Evolutionary conservation across 2,113 vertebrate genomes (phyloP).

Genomic region (Choloepus hoffmanni): DNA sequence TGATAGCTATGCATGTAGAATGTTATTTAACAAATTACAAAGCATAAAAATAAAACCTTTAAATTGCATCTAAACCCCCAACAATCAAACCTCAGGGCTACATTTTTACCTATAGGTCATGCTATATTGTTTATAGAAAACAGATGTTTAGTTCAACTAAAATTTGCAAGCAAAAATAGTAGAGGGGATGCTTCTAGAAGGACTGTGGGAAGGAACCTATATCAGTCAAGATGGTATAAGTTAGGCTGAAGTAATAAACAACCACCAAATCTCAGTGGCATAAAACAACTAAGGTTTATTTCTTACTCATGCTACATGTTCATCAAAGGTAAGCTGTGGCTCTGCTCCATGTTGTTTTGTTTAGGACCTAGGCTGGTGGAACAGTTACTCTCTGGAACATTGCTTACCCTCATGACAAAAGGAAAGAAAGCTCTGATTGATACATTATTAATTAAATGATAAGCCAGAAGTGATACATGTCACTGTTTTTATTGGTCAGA

Average conservation of each 20-base stretch:
- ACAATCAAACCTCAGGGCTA: neutral
- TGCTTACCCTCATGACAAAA: neutral
- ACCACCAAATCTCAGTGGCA: neutral
- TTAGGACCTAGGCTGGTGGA: neutral
- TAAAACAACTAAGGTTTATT: neutral
- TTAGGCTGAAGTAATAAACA: neutral
- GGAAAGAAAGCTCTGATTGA: neutral
- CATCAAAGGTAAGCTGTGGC: neutral
- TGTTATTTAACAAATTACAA: constrained; percentile 14
- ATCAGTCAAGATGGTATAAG: neutral
- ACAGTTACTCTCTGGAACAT: neutral
- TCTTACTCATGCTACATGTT: neutral
- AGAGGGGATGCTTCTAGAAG: neutral
- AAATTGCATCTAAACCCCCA: constrained; percentile 2
- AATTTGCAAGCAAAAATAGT: constrained; percentile 13
- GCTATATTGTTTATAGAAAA: constrained; percentile 10
- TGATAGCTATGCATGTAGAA: neutral
- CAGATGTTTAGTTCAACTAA: neutral
- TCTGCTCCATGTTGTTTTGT: neutral
- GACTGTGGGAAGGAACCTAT: neutral
- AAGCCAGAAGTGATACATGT: neutral
- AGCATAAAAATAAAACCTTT: neutral
- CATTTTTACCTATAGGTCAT: neutral
- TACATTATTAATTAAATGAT: neutral
- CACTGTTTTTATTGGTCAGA: neutral